Base-by-base conservation (phyloP, 2,888 invertebrate species). In the Eupithecia vulgata region DNA sequence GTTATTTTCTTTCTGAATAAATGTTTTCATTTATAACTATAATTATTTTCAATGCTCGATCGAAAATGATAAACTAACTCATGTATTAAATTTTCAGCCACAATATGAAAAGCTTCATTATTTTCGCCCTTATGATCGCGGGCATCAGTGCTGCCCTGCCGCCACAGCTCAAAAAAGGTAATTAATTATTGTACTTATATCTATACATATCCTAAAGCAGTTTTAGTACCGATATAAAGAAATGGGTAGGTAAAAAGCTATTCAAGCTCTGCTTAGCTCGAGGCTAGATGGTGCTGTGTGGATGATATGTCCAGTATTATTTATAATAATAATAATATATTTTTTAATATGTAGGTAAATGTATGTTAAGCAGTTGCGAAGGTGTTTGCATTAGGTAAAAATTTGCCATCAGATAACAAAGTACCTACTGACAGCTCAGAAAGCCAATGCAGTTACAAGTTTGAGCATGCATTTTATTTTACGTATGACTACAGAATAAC, bases 81-180 rank as follows among this genome's bases (percentile, higher is more conserved):
- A 45, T 3, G 48, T 48, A n/a, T 48, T 48, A n/a, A 52, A 61
- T 69, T 66, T 67, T 13, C 67, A 67, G 25, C 37, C 12, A 4
- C 71, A 78, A 68, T 72, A 91, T 90, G 90, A 89, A 85, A 77
- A 40, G 64, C 25, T 25, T 85, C 45, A 76, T 87, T 68, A 79
- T 77, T 7, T 80, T 89, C 10, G 77, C 83, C 13, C 72, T 84
- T 3, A 76, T 90, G 13, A 52, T 90, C 13, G 87, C 81, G 3
- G 81, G 87, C 42, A 83, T 81, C 30, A 79, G 74, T 57, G 88
- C 87, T 52, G 88, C 86, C n/a, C 21, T 82, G 15, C 83, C 83
- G 1, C 42, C 45, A 17, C 42, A 72, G 52, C 34, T 61, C 25
- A 67, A 7, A 15, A n/a, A 45, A 62, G 71, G 74, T 74, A 74